These are phyloP conservation scores for Petrosia ficiformis DNA, from an alignment of 37 sponge, comb jelly and placozoan genomes.

Conservation along the genomic window DNA sequence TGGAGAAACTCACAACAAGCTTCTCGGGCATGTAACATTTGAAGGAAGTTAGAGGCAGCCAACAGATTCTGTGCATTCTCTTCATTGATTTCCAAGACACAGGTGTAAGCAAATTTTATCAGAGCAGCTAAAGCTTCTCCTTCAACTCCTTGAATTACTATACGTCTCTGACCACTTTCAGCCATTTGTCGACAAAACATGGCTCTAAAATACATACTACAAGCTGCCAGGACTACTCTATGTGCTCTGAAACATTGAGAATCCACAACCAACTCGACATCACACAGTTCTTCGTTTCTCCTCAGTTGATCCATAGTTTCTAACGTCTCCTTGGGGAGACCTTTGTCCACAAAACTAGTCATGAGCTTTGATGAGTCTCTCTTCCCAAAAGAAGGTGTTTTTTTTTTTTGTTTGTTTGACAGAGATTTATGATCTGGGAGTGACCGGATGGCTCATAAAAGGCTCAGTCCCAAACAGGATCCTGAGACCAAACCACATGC, in stretches of 20 bases:
- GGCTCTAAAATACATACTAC: slow-evolving; percentile 83
- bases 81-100: slow-evolving; percentile 67
- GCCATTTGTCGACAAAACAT: slow-evolving; percentile 90
- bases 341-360: slow-evolving; percentile 59
- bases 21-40: slow-evolving; percentile 71
- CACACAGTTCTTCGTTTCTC: slow-evolving; percentile 77
- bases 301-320: slow-evolving; percentile 79
- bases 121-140: slow-evolving; percentile 64
- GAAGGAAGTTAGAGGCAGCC: slow-evolving; percentile 79
- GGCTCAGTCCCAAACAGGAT: no score
- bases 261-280: slow-evolving; percentile 75
- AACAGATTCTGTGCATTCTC: slow-evolving; percentile 79
- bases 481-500: no score
- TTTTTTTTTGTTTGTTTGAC: no score
- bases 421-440: no score
- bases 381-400: no score
- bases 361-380: not conserved
- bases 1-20: slow-evolving; percentile 80
- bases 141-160: slow-evolving; percentile 80
- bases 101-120: slow-evolving; percentile 81
- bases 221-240: slow-evolving; percentile 79
- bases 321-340: slow-evolving; percentile 71
- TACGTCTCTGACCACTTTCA: slow-evolving; percentile 76
- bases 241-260: slow-evolving; percentile 69
- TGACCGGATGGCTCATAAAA: no score